These are phyloP conservation scores for Benthosema pterotum DNA, from an alignment of 2,797 vertebrate genomes.

Conservation along the genomic window DNA sequence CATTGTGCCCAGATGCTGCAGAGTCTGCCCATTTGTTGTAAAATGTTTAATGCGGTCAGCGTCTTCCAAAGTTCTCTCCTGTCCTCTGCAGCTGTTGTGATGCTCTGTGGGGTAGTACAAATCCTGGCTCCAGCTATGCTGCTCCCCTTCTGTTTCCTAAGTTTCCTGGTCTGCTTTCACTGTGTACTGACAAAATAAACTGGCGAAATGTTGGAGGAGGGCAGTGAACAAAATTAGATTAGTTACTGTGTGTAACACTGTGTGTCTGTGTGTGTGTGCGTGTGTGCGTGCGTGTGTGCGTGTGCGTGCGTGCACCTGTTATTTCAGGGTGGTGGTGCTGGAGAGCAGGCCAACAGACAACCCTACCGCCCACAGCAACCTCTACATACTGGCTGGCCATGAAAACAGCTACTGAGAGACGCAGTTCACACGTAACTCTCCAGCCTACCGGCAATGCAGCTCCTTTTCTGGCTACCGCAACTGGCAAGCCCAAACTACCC, in stretches of 20 bases:
- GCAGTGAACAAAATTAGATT: not conserved
- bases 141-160: constrained; percentile 5
- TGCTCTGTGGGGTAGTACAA: constrained; percentile 8
- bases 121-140: constrained; percentile 25
- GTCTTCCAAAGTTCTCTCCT: constrained; percentile 16
- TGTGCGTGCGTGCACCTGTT: constrained; percentile 16
- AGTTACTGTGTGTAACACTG: constrained; percentile 6
- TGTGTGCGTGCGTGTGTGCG: constrained; percentile 4
- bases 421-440: constrained; percentile 20
- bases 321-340: constrained; percentile 92
- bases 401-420: constrained; percentile 96
- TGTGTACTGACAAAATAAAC: constrained; percentile 7
- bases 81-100: not conserved
- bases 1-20: too few species aligned
- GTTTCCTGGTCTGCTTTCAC: not conserved
- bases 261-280: not conserved
- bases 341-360: constrained; percentile 97
- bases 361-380: constrained; percentile 96
- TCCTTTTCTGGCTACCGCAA: too few species aligned
- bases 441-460: constrained; percentile 9
- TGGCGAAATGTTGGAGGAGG: constrained; percentile 1
- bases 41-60: not conserved
- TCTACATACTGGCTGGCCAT: constrained; percentile 97
- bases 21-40: not conserved
- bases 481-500: too few species aligned